Evolutionary conservation across 2,113 vertebrate genomes (phyloP).

Genomic region (Oreotrochilus melanogaster): DNA sequence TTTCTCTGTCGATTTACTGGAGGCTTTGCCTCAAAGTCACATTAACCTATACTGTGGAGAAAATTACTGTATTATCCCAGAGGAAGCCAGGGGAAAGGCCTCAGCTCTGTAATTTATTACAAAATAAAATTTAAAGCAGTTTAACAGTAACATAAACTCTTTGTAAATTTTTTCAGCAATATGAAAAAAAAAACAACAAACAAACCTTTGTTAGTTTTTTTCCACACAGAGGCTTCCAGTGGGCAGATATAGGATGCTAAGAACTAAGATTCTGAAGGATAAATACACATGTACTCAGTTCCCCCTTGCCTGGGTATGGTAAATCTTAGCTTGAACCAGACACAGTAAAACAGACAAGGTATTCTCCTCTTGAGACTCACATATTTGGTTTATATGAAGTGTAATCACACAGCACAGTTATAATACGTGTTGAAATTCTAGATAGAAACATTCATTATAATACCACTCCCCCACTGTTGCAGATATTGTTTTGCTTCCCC

Average conservation of each 20-base stretch:
- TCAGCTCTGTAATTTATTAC: not conserved
- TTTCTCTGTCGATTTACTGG: conserved; percentile 5
- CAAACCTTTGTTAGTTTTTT: not conserved
- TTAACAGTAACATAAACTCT: not conserved
- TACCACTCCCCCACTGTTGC: not conserved
- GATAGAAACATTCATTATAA: not conserved
- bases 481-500: not conserved
- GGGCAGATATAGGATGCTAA: not conserved
- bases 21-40: not conserved
- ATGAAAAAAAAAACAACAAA: not conserved
- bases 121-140: not conserved
- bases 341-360: not conserved
- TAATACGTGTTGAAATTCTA: not conserved
- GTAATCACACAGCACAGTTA: not conserved
- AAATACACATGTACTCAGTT: not conserved
- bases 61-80: not conserved
- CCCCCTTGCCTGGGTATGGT: not conserved
- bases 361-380: not conserved
- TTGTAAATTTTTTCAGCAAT: not conserved
- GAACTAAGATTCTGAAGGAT: not conserved
- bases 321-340: not conserved
- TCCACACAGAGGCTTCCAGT: not conserved
- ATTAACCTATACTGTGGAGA: conserved; percentile 1
- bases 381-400: not conserved
- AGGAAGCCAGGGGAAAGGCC: not conserved